Evolutionary conservation across 2,113 vertebrate species (phyloP).

Genomic region (Pollimyrus isidori): DNA sequence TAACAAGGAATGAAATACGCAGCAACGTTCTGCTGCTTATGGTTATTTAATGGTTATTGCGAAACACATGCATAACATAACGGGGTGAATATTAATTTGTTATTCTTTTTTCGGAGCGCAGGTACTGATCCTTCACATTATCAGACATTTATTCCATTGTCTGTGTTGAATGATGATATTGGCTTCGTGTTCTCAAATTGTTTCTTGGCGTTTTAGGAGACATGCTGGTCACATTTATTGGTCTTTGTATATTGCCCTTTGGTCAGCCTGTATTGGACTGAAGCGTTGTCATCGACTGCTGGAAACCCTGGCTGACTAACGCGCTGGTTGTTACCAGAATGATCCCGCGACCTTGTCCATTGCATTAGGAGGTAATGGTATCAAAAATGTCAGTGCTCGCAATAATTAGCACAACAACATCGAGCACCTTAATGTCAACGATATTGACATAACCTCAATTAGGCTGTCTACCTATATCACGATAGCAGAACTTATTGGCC

Average conservation of each 20-base stretch:
- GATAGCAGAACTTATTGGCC: neutral
- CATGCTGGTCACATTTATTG: neutral
- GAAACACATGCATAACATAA: neutral
- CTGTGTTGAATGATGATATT: neutral
- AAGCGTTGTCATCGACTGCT: neutral
- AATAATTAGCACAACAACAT: slow-evolving; percentile 11
- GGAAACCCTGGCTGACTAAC: neutral
- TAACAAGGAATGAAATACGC: neutral
- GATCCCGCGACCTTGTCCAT: slow-evolving; percentile 1
- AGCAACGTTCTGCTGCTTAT: neutral
- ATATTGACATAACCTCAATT: neutral
- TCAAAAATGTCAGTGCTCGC: neutral
- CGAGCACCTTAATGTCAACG: neutral
- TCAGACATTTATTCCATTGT: neutral
- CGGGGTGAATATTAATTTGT: neutral
- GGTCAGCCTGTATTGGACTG: neutral
- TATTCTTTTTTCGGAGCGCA: neutral
- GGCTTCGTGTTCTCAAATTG: neutral
- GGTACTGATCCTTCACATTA: neutral
- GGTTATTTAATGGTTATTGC: neutral
- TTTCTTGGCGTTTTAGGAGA: neutral
- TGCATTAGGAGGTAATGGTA: slow-evolving; percentile 2
- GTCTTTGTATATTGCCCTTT: neutral
- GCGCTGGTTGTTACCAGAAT: neutral
- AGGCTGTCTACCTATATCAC: neutral